Base-by-base conservation (phyloP, 2,113 vertebrate species). In the Channa argus region DNA sequence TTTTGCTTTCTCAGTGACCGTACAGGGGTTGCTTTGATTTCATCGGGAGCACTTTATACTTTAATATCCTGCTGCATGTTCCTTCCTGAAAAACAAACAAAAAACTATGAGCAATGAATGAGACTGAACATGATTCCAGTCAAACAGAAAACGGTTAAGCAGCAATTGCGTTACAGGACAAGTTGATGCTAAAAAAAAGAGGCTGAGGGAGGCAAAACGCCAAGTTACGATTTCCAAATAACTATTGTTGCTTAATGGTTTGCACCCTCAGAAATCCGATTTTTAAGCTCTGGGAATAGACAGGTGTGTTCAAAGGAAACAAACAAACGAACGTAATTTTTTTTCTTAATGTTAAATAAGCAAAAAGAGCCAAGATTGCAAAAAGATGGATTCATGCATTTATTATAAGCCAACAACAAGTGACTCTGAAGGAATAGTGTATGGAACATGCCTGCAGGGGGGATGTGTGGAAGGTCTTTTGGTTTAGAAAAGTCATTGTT, bases 401-500 rank as follows among this genome's bases (percentile, higher is more conserved):
- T 43, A 7, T 55, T 53, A 4, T 8, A 8, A 49, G 8, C 38
- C 34, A 68, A 14, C 52, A 68, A 64, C 13, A n/a, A 33, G 44
- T 36, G 58, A 41, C 49, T 65, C 74, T 46, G 46, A 39, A 66
- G 38, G 52, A n/a, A 45, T 34, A 34, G n/a, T 43, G 39, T 65
- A 54, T 47, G 81, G 85, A 90, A 89, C 90, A 80, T 84, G 37
- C 2, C 82, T 52, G 49, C 76, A 79, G 71, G 90, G 24, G 72
- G 88, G 68, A 43, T 53, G 55, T 63, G 60, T 83, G 64, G 74
- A 74, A 74, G 83, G 82, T 89, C 89, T 84, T 73, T 55, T 43
- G 54, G 24, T 53, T 60, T 24, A 67, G 70, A 79, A 39, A 64
- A 72, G 59, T 51, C 54, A 91, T 91, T 93, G 92, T 93, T 88